Percentiles rank a stretch among this genome's conserved stretches.
Evolutionary conservation across 2,888 invertebrate species (phyloP).

Genomic region (Eristalinus aeneus): DNA sequence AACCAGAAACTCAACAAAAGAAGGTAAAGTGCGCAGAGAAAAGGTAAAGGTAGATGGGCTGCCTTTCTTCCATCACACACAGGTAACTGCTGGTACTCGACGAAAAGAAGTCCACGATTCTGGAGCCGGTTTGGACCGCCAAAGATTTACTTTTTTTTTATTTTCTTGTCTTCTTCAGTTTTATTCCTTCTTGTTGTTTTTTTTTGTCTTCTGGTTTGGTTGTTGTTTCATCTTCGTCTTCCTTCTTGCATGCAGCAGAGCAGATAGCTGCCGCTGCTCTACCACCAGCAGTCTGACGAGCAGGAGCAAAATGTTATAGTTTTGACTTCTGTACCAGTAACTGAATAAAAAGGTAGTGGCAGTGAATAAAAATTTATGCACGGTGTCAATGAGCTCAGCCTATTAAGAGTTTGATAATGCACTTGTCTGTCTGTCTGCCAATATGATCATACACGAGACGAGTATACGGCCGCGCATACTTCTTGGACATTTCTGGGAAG

Average conservation of each 20-base stretch:
- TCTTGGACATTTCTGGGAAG: conserved; percentile 35
- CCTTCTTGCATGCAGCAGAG: conserved; percentile 46
- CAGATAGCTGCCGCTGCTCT: conserved; percentile 51
- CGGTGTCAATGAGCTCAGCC: conserved; percentile 71
- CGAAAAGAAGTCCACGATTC: conserved; percentile 61
- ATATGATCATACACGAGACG: conserved; percentile 55
- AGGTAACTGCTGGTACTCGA: conserved; percentile 46
- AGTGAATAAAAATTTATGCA: conserved; percentile 71
- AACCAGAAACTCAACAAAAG: conserved; percentile 68
- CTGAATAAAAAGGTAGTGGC: conserved; percentile 71
- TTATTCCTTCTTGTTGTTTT: conserved; percentile 30
- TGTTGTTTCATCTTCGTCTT: conserved; percentile 41
- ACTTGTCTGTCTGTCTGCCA: conserved; percentile 70
- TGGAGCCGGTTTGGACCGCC: conserved; percentile 71
- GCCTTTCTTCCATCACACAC: conserved; percentile 63
- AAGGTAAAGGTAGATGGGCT: conserved; percentile 66
- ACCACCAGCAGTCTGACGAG: conserved; percentile 68
- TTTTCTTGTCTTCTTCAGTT: conserved; percentile 33
- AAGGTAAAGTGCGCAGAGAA: conserved; percentile 56
- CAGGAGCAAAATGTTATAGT: conserved; percentile 71
- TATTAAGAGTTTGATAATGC: conserved; percentile 71
- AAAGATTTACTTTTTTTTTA: conserved; percentile 49
- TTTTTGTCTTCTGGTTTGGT: conserved; percentile 33
- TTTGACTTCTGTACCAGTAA: conserved; percentile 71
- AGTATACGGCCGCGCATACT: conserved; percentile 9